phyloP scores from a whole-genome alignment of 2,888 invertebrate genomes.

The Tetragonisca angustula region DNA sequence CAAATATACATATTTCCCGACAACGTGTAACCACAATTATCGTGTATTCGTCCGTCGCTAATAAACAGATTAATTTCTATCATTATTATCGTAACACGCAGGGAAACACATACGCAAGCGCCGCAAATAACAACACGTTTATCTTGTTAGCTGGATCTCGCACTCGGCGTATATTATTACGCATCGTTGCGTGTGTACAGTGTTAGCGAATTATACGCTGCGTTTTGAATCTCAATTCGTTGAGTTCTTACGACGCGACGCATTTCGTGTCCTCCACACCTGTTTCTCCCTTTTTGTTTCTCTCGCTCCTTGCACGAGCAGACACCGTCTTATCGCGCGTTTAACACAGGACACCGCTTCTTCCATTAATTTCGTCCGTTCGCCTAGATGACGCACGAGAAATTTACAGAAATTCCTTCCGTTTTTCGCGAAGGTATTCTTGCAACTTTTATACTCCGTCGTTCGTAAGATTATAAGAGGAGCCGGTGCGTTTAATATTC shows the following conservation, averaged over 20 bases:
- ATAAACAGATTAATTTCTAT: constrained; percentile 39
- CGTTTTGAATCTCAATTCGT: constrained; percentile 61
- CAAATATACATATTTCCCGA: background rate
- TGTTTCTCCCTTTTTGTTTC: constrained; percentile 20
- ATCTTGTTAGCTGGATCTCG: constrained; percentile 57
- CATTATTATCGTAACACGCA: constrained; percentile 24
- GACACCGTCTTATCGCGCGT: constrained; percentile 37
- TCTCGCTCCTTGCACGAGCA: constrained; percentile 16
- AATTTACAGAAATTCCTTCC: background rate
- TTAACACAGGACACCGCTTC: constrained; percentile 12
- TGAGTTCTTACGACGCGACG: constrained; percentile 5
- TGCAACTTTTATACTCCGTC: background rate
- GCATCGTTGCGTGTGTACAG: constrained; percentile 42
- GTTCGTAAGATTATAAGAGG: no score
- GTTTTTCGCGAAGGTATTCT: background rate
- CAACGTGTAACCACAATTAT: background rate
- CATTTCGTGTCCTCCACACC: constrained; percentile 44
- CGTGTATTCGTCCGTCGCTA: background rate
- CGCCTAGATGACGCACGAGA: background rate
- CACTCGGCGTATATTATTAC: constrained; percentile 48
- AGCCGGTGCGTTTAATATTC: background rate
- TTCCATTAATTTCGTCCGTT: constrained; percentile 22
- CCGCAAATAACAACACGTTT: constrained; percentile 53
- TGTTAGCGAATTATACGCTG: constrained; percentile 54
- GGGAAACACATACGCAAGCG: constrained; percentile 10